Evolutionary conservation across 2,888 invertebrate genomes (phyloP).

Genomic region (Dynastes tityus): DNA sequence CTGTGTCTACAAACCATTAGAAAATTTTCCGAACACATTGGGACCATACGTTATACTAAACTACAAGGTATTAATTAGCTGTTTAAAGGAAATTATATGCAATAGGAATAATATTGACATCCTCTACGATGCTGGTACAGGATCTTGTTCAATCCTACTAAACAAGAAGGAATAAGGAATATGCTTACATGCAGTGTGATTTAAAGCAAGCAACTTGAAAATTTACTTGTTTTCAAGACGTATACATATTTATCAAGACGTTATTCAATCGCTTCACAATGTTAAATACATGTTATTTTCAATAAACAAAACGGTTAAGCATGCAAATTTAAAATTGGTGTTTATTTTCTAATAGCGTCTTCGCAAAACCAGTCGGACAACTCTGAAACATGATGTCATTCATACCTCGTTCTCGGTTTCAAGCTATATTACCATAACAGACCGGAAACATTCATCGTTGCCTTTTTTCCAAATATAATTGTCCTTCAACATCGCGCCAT

Average conservation of each 20-base stretch:
- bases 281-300: background rate
- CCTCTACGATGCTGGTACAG: no score
- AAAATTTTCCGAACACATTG: no score
- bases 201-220: no score
- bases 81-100: no score
- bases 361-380: conserved; percentile 56
- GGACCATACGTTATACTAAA: no score
- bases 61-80: no score
- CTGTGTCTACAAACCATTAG: no score
- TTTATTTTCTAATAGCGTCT: conserved; percentile 53
- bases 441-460: conserved; percentile 60
- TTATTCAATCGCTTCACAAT: background rate
- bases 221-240: no score
- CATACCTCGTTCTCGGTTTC: conserved; percentile 54
- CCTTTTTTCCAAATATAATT: conserved; percentile 51
- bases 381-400: conserved; percentile 59
- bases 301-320: background rate
- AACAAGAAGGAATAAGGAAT: no score
- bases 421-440: conserved; percentile 55
- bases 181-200: no score
- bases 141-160: no score
- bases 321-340: conserved; percentile 52
- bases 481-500: conserved; percentile 54
- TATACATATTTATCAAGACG: background rate
- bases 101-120: no score